A percentile compares a stretch with the other conserved stretches of the same genome.
These are phyloP conservation scores for Eupeodes luniger DNA, from an alignment of 2,888 invertebrate genomes.

Conservation along the genomic window DNA sequence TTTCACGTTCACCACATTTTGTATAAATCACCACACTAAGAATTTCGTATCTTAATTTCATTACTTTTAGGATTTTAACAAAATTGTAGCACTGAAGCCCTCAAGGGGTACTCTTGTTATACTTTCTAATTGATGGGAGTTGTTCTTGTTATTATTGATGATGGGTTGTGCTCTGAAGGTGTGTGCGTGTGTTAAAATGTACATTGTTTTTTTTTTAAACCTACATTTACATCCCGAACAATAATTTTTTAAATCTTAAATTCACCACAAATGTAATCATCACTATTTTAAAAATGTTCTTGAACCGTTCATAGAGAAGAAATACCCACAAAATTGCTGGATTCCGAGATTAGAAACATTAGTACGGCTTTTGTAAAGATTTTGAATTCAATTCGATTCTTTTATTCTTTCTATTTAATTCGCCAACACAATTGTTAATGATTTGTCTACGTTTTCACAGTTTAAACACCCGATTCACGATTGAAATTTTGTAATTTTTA, in stretches of 20 bases:
- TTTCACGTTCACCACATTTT: neutral
- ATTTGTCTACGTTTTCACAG: slow-evolving; percentile 24
- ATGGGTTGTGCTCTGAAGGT: slow-evolving; percentile 20
- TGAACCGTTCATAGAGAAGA: slow-evolving; percentile 8
- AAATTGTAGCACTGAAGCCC: slow-evolving; percentile 38
- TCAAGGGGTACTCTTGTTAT: slow-evolving; percentile 23
- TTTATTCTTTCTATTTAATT: slow-evolving; percentile 3
- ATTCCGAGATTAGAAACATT: slow-evolving; percentile 20
- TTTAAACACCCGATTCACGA: slow-evolving; percentile 12
- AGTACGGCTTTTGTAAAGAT: slow-evolving; percentile 6
- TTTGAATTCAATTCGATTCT: slow-evolving; percentile 1
- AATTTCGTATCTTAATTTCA: neutral
- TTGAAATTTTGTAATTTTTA: slow-evolving; percentile 19
- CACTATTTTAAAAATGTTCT: neutral
- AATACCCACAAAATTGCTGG: slow-evolving; percentile 42
- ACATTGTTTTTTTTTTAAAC: slow-evolving; percentile 11
- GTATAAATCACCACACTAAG: neutral
- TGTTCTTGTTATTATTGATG: slow-evolving; percentile 54
- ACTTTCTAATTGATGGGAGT: slow-evolving; percentile 37
- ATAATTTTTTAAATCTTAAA: slow-evolving; percentile 37
- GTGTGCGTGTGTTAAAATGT: neutral
- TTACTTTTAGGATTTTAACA: neutral
- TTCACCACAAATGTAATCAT: slow-evolving; percentile 15
- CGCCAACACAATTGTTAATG: neutral
- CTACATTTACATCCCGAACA: slow-evolving; percentile 43